Percentiles rank a stretch among this genome's conserved stretches.
Conservation (phyloP, 2,888 invertebrate genomes). For the Pedicia rivosa region DNA sequence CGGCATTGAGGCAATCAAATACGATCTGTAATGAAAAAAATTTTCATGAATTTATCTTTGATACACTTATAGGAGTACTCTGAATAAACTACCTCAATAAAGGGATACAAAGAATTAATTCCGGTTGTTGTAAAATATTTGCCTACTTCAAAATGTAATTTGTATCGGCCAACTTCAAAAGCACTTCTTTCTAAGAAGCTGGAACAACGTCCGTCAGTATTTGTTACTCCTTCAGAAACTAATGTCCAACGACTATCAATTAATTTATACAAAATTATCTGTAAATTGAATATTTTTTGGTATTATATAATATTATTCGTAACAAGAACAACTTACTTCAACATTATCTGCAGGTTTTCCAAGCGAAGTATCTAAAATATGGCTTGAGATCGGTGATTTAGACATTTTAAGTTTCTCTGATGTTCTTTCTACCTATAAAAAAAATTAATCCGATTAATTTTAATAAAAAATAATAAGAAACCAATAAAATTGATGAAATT, state of each 20-base stretch:
- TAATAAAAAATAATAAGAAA: too few species aligned
- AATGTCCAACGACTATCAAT: slow-evolving; percentile 49
- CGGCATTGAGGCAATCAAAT: slow-evolving; percentile 45
- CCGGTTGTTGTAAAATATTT: slow-evolving; percentile 19
- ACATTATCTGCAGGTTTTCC: slow-evolving; percentile 50
- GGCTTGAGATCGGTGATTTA: slow-evolving; percentile 51
- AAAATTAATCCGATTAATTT: too few species aligned
- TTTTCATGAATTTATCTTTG: too few species aligned
- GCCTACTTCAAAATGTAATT: slow-evolving; percentile 1
- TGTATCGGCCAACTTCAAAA: not conserved
- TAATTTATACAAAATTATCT: slow-evolving; percentile 42
- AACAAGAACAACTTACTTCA: slow-evolving; percentile 30
- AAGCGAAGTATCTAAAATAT: slow-evolving; percentile 54
- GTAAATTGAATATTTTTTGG: too few species aligned
- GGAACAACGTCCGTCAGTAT: too few species aligned
- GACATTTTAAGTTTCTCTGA: too few species aligned
- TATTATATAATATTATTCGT: not conserved
- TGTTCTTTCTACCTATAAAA: too few species aligned
- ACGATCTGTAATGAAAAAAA: slow-evolving; percentile 41
- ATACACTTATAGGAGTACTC: too few species aligned
- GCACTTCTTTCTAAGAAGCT: too few species aligned
- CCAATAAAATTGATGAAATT: too few species aligned
- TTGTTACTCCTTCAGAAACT: slow-evolving; percentile 45
- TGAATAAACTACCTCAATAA: too few species aligned
- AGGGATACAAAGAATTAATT: slow-evolving; percentile 17